Base-by-base conservation (phyloP, 2,888 invertebrate genomes). In the Metacarcinus magister region DNA sequence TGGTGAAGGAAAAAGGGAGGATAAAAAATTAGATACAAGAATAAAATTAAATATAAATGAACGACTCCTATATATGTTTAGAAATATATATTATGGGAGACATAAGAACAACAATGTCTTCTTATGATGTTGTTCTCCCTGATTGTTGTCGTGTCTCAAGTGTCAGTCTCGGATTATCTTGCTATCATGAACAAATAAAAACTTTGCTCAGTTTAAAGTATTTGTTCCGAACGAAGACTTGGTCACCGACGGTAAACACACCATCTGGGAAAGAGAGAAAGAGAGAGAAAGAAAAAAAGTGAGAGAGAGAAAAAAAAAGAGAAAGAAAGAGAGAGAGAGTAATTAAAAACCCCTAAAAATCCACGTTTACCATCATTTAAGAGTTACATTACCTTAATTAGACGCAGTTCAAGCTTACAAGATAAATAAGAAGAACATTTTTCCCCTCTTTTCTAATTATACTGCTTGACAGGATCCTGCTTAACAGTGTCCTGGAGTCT, bases 351-450 rank as follows among this genome's bases (percentile, higher is more conserved):
- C 75, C 75, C 75, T 28, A 75, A 75, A 54, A 75, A 75, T 75
- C n/a, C n/a, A 75, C 75, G 75, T 75, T 75, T n/a, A n/a, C 75
- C 10, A 75, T 13, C 32, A 32, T 87, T 87, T 39, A 87, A 87
- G 19, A 10, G 39, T 87, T 87, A 87, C 87, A 87, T 87, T 87
- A 87, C 87, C 87, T 87, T 87, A 87, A 87, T 87, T 87, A 87
- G 87, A 87, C 39, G 19, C 39, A 87, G 39, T 39, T 32, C n/a
- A 87, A 39, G 87, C 39, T 75, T 75, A 39, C 32, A 87, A 87
- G n/a, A 87, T 87, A 87, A 39, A 10, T 10, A 87, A 87, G 39
- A 32, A 87, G 19, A 16, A 87, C 87, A 87, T 39, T 32, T 87
- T 87, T 87, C 19, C 10, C n/a, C 39, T 87, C 39, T 16, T 75